Evolutionary conservation across 1,140 invertebrate species (phyloP), one percentile per base, ranked within the genome.

Genomic region (Prorops nasuta): DNA sequence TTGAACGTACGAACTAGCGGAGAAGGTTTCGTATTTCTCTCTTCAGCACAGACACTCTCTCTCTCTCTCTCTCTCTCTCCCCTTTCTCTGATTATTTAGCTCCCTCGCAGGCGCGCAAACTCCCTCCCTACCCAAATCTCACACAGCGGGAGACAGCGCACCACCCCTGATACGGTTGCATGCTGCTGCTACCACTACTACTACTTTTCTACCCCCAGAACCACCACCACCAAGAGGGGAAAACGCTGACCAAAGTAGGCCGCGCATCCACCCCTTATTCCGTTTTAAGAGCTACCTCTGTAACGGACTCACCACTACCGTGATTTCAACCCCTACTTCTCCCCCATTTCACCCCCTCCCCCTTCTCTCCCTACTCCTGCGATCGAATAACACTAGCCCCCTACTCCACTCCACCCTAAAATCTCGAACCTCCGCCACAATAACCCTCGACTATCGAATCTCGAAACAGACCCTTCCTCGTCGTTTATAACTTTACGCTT

Each of bases 231-330:
- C 49, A 52, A 54, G 54, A 63, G 60, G n/a, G 60, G 60, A 60
- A 66, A 63, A 58, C 58, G 51, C 47, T 55, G 56, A 61, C 54
- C 63, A 56, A 74, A 72, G 67, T 72, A 72, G 71, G 72, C 64
- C 68, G 68, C 71, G 74, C n/a, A n/a, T n/a, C n/a, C n/a, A n/a
- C n/a, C 71, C 71, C 70, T 72, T 66, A 58, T 58, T 60, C 35
- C 64, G 54, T 47, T 63, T 47, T 31, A 41, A n/a, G n/a, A n/a
- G n/a, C n/a, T n/a, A n/a, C n/a, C n/a, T n/a, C n/a, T 56, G 51
- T 44, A 54, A 39, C 44, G 61, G 55, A n/a, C 36, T n/a, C n/a
- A n/a, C n/a, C n/a, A n/a, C n/a, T n/a, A 66, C 60, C 51, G 58
- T 58, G 53, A 61, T 60, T 63, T 49, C 61, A n/a, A n/a, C n/a